These are phyloP conservation scores for Bicyclus anynana DNA, from an alignment of 1,140 invertebrate genomes.

Conservation along the genomic window DNA sequence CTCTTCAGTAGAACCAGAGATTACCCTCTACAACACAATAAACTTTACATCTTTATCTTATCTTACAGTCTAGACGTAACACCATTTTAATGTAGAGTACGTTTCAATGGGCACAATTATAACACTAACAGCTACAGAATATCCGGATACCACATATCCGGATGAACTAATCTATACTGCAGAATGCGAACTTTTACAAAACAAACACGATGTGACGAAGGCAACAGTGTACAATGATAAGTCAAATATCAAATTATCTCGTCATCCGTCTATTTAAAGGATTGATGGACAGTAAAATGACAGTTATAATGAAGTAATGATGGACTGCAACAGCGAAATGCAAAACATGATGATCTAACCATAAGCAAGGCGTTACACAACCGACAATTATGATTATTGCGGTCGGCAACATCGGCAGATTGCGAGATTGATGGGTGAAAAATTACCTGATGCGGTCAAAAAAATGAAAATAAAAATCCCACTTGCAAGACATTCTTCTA, in stretches of 20 bases:
- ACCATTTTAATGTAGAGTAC: too few species aligned
- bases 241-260: conserved; percentile 45
- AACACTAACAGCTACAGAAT: too few species aligned
- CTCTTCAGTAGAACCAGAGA: too few species aligned
- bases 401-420: conserved; percentile 39
- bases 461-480: not conserved
- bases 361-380: conserved; percentile 41
- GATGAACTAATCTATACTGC: not conserved
- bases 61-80: too few species aligned
- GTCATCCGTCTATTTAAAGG: conserved; percentile 42
- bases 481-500: too few species aligned
- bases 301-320: conserved; percentile 39
- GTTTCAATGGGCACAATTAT: too few species aligned
- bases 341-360: conserved; percentile 48
- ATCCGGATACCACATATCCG: not conserved
- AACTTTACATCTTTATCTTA: too few species aligned
- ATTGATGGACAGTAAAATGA: conserved; percentile 36
- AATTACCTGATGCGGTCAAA: conserved; percentile 14
- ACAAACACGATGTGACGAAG: conserved; percentile 6
- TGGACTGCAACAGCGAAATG: conserved; percentile 37
- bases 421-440: conserved; percentile 30
- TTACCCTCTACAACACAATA: too few species aligned
- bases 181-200: not conserved
- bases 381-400: conserved; percentile 45
- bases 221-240: conserved; percentile 30